These are phyloP conservation scores for Sitta carolinensis DNA, from an alignment of 2,797 vertebrate genomes.

Conservation along the genomic window DNA sequence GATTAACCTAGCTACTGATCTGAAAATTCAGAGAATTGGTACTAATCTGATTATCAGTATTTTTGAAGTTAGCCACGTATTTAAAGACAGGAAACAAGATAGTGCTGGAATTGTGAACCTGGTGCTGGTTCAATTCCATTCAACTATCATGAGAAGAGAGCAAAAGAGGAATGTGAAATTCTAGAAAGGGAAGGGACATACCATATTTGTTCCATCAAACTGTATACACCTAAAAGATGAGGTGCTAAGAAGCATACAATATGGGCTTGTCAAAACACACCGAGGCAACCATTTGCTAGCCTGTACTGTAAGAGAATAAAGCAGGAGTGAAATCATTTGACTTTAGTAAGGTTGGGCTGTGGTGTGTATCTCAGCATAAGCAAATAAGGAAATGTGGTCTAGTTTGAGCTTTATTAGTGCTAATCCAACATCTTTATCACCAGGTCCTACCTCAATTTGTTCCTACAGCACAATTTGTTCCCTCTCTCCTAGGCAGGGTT, in stretches of 20 bases:
- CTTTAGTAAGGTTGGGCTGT: neutral
- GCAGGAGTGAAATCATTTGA: neutral
- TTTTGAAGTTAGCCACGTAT: neutral
- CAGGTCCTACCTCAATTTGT: neutral
- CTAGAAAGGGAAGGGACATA: neutral
- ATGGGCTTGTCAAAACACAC: slow-evolving; percentile 34
- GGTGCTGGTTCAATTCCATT: neutral
- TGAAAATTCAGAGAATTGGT: neutral
- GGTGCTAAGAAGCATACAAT: neutral
- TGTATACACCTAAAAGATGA: slow-evolving; percentile 24
- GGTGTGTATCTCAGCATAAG: neutral
- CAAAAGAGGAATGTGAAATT: neutral
- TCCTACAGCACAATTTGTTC: neutral
- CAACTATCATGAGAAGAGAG: neutral
- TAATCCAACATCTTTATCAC: neutral
- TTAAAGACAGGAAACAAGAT: neutral
- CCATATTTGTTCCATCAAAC: neutral
- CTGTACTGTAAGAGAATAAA: neutral
- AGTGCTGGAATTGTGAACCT: neutral
- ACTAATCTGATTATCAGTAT: neutral
- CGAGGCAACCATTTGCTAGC: neutral
- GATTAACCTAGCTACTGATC: neutral
- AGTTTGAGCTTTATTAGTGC: neutral
- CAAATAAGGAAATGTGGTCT: neutral
- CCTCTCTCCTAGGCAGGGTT: neutral